A percentile compares a stretch with the other conserved stretches of the same genome.
Conservation (phyloP, 2,888 invertebrate species). For the Limnephilus marmoratus region DNA sequence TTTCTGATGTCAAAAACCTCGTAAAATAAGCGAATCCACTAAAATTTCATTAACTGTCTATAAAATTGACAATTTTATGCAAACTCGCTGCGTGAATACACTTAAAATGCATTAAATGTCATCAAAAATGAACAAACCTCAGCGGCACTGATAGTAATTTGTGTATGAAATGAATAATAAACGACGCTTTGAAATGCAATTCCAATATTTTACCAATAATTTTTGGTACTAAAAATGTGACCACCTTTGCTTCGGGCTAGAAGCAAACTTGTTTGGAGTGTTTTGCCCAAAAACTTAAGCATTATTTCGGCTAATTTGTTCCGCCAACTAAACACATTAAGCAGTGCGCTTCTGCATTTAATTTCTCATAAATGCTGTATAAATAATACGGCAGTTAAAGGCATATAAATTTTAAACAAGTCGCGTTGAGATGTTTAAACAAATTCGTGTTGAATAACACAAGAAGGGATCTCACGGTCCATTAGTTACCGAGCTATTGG, state of each 20-base stretch:
- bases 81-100: background rate
- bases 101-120: background rate
- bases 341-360: slow-evolving; percentile 16
- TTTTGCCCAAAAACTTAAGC: background rate
- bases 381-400: slow-evolving; percentile 38
- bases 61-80: slow-evolving; percentile 2
- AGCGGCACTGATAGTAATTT: background rate
- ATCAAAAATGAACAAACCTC: background rate
- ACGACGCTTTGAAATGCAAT: background rate
- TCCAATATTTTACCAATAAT: background rate
- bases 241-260: background rate
- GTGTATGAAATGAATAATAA: slow-evolving; percentile 7
- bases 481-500: slow-evolving; percentile 32
- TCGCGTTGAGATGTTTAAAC: slow-evolving; percentile 38
- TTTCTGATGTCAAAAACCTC: background rate
- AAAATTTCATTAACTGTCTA: slow-evolving; percentile 2
- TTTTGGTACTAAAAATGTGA: background rate
- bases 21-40: background rate
- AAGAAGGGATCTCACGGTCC: slow-evolving; percentile 13
- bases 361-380: slow-evolving; percentile 30
- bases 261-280: background rate
- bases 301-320: slow-evolving; percentile 22
- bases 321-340: background rate
- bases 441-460: slow-evolving; percentile 30
- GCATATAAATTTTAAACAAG: slow-evolving; percentile 31